Conservation (phyloP, 2,888 invertebrate species). For the Microctonus hyperodae region DNA sequence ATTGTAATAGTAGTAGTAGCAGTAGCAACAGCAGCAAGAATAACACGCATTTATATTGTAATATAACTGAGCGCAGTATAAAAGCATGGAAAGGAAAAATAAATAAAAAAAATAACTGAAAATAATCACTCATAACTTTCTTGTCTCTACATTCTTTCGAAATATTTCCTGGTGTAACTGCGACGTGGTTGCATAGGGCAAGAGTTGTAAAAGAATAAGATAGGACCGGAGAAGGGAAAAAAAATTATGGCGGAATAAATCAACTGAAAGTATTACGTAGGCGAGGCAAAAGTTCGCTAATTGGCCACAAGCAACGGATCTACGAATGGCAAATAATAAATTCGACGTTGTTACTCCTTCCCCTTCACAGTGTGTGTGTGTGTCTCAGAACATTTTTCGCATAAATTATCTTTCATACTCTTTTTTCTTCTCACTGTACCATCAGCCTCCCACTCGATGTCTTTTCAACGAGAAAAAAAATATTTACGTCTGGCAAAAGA, state of each 20-base stretch:
- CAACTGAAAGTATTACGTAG: conserved; percentile 25
- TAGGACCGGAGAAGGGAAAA: not conserved
- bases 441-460: conserved; percentile 6
- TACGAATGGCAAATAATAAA: conserved; percentile 31
- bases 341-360: conserved; percentile 19
- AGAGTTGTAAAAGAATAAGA: not conserved
- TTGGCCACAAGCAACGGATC: conserved; percentile 28
- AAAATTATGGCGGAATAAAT: conserved; percentile 20
- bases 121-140: conserved; percentile 4
- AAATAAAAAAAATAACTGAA: not conserved
- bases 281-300: conserved; percentile 25
- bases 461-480: conserved; percentile 4
- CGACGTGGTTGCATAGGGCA: not conserved
- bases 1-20: too few relatives aligned
- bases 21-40: too few relatives aligned
- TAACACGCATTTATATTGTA: not conserved
- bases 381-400: conserved; percentile 37
- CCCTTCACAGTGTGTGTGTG: not conserved
- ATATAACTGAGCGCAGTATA: not conserved
- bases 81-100: too few relatives aligned
- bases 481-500: conserved; percentile 29
- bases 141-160: not conserved
- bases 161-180: not conserved
- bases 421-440: conserved; percentile 7
- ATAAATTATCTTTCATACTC: conserved; percentile 29